These are phyloP conservation scores for Osmerus eperlanus DNA, from an alignment of 2,113 vertebrate genomes.

Conservation along the genomic window DNA sequence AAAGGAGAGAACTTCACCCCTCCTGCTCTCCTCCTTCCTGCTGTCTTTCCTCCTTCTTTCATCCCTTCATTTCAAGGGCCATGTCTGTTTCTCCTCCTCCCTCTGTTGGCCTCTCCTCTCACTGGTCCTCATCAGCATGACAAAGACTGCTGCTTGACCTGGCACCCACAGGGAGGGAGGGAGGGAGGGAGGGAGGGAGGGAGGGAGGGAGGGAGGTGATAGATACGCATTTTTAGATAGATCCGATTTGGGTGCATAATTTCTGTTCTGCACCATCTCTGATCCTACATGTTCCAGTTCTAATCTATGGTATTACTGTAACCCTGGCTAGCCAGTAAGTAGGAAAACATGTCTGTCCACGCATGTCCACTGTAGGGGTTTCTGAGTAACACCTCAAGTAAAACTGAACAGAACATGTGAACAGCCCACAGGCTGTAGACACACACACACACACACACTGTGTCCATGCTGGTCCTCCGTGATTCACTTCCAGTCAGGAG, in stretches of 20 bases:
- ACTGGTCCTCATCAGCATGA: constrained; percentile 43
- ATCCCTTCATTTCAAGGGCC: background rate
- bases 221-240: background rate
- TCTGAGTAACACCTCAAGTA: background rate
- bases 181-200: background rate
- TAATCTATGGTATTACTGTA: no score
- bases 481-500: constrained; percentile 35
- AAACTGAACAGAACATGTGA: background rate
- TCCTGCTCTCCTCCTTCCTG: background rate
- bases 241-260: background rate
- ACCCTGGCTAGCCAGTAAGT: no score
- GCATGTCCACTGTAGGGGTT: no score
- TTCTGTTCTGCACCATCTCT: background rate
- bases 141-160: constrained; percentile 51
- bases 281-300: no score
- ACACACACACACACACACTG: background rate
- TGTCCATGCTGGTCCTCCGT: constrained; percentile 11
- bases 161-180: background rate
- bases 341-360: no score
- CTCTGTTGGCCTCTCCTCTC: background rate
- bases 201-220: background rate
- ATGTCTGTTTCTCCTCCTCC: constrained; percentile 6
- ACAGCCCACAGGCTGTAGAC: background rate
- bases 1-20: background rate
- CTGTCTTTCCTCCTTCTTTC: constrained; percentile 4